Conservation (phyloP, 2,113 vertebrate genomes). For the Ranitomeya imitator region DNA sequence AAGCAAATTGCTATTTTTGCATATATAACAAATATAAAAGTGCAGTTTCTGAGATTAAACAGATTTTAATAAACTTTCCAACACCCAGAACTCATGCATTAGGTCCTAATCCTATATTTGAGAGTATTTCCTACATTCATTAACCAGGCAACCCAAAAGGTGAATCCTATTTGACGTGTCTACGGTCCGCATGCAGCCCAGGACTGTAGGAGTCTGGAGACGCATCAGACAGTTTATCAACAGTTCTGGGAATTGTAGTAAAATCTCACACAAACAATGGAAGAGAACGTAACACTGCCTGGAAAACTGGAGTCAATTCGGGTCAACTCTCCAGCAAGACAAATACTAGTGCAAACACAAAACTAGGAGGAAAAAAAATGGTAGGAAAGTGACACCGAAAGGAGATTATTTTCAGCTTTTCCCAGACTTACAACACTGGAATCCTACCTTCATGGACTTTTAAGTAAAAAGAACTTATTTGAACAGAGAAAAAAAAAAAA, state of each 20-base stretch:
- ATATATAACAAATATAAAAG: too few relatives aligned
- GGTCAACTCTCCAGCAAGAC: slow-evolving; percentile 8
- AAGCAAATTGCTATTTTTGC: too few relatives aligned
- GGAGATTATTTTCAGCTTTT: neutral
- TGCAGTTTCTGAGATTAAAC: too few relatives aligned
- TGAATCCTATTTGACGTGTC: neutral
- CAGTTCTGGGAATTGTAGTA: slow-evolving; percentile 7
- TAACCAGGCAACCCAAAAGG: neutral
- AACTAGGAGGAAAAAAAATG: neutral
- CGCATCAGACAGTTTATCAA: neutral
- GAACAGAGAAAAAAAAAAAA: too few relatives aligned
- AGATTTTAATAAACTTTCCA: too few relatives aligned
- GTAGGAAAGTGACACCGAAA: neutral
- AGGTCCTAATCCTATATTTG: too few relatives aligned
- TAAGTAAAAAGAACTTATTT: neutral
- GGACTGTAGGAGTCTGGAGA: neutral
- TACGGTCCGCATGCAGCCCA: neutral
- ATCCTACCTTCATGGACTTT: neutral
- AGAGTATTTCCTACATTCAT: too few relatives aligned
- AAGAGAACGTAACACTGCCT: neutral
- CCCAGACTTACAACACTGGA: neutral
- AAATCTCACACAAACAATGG: neutral
- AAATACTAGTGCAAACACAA: neutral
- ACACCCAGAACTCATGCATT: too few relatives aligned
- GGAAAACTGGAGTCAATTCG: neutral